Percentiles rank a stretch among this genome's conserved stretches.
Conservation (phyloP, 1,140 invertebrate species). For the Philotrypesis tridentata region DNA sequence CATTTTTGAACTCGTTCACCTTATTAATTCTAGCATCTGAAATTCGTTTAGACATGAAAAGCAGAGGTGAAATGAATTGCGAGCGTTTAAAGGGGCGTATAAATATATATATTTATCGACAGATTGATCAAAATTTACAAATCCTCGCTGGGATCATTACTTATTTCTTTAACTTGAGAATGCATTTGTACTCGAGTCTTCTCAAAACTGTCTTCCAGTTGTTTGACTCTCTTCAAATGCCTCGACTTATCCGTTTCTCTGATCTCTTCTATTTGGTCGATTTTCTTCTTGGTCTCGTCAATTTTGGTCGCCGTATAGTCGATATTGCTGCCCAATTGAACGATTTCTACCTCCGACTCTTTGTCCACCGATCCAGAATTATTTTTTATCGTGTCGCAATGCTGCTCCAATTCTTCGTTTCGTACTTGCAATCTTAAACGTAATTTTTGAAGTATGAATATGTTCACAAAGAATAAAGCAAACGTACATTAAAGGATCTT, state of each 20-base stretch:
- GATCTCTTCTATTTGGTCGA: slow-evolving; percentile 49
- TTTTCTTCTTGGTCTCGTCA: slow-evolving; percentile 49
- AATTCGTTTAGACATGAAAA: background rate
- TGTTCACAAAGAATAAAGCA: background rate
- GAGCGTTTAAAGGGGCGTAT: background rate
- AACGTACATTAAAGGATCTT: too few species aligned
- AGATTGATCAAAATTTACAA: background rate
- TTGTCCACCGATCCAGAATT: slow-evolving; percentile 16
- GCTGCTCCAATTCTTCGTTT: slow-evolving; percentile 58
- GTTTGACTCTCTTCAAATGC: slow-evolving; percentile 53
- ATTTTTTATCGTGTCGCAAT: slow-evolving; percentile 28
- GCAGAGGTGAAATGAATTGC: background rate
- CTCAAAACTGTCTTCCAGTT: slow-evolving; percentile 56
- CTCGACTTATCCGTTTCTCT: slow-evolving; percentile 50
- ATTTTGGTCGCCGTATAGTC: slow-evolving; percentile 51
- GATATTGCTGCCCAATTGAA: slow-evolving; percentile 57
- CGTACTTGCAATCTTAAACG: slow-evolving; percentile 57
- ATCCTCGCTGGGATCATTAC: slow-evolving; percentile 51
- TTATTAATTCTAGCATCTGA: slow-evolving; percentile 62
- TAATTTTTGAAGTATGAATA: background rate
- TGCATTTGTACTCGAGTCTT: slow-evolving; percentile 53
- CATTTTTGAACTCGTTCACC: slow-evolving; percentile 63
- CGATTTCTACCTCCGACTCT: slow-evolving; percentile 59
- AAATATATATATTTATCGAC: background rate
- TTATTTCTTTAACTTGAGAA: slow-evolving; percentile 60